Evolutionary conservation across 2,888 invertebrate genomes (phyloP).

Genomic region (Xestia c-nigrum): DNA sequence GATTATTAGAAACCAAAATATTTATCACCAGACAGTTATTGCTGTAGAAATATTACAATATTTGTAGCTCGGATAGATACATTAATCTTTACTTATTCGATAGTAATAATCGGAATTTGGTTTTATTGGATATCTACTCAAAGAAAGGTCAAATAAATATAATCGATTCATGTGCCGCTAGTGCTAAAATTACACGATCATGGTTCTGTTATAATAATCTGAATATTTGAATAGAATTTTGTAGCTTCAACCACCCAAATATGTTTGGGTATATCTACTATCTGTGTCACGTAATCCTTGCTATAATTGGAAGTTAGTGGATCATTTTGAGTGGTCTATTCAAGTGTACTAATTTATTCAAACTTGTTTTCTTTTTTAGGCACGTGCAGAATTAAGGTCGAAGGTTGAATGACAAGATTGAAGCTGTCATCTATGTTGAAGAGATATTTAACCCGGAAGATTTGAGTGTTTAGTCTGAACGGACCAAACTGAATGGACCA

Average conservation of each 20-base stretch:
- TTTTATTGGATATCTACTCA: conserved; percentile 45
- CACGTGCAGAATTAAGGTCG: not conserved
- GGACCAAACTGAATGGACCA: too few relatives aligned
- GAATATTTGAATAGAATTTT: conserved; percentile 43
- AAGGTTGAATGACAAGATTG: not conserved
- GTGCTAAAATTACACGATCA: conserved; percentile 47
- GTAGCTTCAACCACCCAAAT: conserved; percentile 25
- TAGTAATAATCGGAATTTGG: conserved; percentile 52
- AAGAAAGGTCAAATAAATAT: conserved; percentile 45
- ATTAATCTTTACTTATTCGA: conserved; percentile 41
- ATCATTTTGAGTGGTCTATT: conserved; percentile 3
- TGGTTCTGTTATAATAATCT: conserved; percentile 52
- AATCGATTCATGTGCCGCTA: conserved; percentile 42
- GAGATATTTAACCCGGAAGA: not conserved
- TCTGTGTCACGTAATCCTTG: conserved; percentile 4
- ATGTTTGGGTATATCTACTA: conserved; percentile 1
- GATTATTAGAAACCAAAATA: conserved; percentile 25
- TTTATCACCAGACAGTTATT: conserved; percentile 5
- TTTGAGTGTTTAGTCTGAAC: not conserved
- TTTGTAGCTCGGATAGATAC: conserved; percentile 9
- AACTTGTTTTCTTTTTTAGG: conserved; percentile 1
- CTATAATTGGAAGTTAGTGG: conserved; percentile 11
- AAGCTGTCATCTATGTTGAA: not conserved
- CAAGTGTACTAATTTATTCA: not conserved
- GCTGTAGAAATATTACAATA: not conserved